Evolutionary conservation across 2,113 vertebrate species (phyloP), one percentile per base, ranked within the genome.

Genomic region (Paradoxurus hermaphroditus): DNA sequence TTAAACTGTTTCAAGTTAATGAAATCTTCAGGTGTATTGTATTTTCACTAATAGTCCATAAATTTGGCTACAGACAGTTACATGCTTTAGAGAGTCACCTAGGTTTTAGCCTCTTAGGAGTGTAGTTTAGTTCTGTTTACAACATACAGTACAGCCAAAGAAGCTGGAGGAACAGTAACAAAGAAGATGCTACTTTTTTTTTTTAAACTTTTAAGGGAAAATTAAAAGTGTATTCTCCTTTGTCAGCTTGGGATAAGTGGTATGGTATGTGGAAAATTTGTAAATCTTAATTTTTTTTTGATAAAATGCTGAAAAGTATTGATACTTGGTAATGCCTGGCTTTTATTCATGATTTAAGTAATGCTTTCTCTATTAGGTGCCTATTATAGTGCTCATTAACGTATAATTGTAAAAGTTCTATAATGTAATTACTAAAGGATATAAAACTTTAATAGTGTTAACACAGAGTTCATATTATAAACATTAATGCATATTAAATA

Each of bases 381-480:
- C 44, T 84, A 4, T 77, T 88, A 53, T 2, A 67, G 88, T 84
- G 62, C 46, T 91, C 62, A 86, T 79, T 86, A 94, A 59, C 49
- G 49, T 67, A 59, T 65, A 72, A 82, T 83, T 94, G 62, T 92
- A 73, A 82, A 97, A 89, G 27, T 85, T 56, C 29, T 77, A 18
- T 97, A 83, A 86, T 44, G 1, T 39, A 90, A 59, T 85, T 86
- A 78, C 70, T 81, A 94, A 84, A 83, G 36, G 34, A 44, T 82
- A 79, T 90, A 91, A 77, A 92, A 75, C n/a, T 95, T 95, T 88
- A 92, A 92, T 81, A 70, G n/a, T 86, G 23, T 56, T 92, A 93
- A 36, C 79, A 75, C 36, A 95, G 82, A 90, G 39, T 70, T 95
- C 29, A 82, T 81, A 18, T 79, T 90, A 90, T 91, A 46, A 77